Evolutionary conservation across 2,888 invertebrate genomes (phyloP), one percentile per base, ranked within the genome.

Genomic region (Ennomos quercinarius): DNA sequence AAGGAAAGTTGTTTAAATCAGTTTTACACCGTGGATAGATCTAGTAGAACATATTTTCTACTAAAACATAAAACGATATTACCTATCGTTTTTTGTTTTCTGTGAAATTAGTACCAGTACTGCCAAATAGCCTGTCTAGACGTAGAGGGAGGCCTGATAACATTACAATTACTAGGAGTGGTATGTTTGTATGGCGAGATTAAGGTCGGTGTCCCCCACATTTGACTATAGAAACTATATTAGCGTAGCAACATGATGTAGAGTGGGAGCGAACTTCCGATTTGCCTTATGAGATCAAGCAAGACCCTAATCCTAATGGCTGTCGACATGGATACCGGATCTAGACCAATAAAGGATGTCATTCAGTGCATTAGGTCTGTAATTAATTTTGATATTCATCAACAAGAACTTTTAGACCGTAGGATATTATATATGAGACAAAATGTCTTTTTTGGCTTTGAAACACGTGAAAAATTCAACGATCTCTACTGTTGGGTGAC

Each of bases 1-100:
- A 34, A 56, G 53, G 67, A 64, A 66, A 66, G 66, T 63, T 48
- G 68, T 66, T 62, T 63, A 54, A 17, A 17, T 38, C 47, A 53
- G 54, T 60, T 58, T 61, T 66, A 60, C 59, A 55, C 58, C 61
- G 52, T 55, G 49, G 49, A 37, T 35, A 59, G 48, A 60, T 44
- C 41, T n/a, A 10, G 47, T 43, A 64, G 62, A 45, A 58, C 64
- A 59, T 60, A 39, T 39, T 17, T 17, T 17, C n/a, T n/a, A n/a
- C n/a, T n/a, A n/a, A n/a, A n/a, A n/a, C n/a, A n/a, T n/a, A n/a
- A n/a, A n/a, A n/a, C n/a, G n/a, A n/a, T n/a, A n/a, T n/a, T n/a
- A n/a, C n/a, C n/a, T n/a, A n/a, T n/a, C n/a, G n/a, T n/a, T n/a
- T n/a, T n/a, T n/a, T n/a, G n/a, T n/a, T n/a, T n/a, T n/a, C n/a